Evolutionary conservation across 1,140 invertebrate species (phyloP), one percentile per base, ranked within the genome.

Genomic region (Atta colombica): DNA sequence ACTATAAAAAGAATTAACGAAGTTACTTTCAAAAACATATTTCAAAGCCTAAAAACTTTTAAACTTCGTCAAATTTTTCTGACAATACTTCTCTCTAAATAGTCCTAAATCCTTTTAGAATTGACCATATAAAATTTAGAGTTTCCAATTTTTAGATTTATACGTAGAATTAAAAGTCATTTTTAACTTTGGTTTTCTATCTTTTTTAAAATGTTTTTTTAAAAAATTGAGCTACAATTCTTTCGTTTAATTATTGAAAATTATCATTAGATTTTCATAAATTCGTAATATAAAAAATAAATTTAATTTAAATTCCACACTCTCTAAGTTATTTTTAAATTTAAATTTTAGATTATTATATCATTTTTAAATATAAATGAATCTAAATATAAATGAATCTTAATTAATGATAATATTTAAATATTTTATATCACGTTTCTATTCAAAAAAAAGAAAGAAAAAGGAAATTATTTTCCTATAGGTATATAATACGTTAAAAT

Each of bases 331-430:
- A 65, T 63, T 77, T 77, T 49, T 25, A 35, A 49, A 31, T n/a
- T 77, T 61, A 5, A 60, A 39, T 25, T 77, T 77, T 77, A 61
- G 4, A 39, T 53, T 39, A 58, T 77, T 45, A 55, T 21, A 18
- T 63, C 10, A 63, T 49, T 31, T 1, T 78, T 78, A 63, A 5
- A 49, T 45, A 49, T 77, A 49, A 63, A 10, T 78, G 6, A 31
- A 51, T 51, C 16, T 31, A 14, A 5, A 49, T 45, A 49, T 77
- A 49, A 63, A 10, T 78, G 6, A 31, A 51, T 51, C 16, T 49
- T 18, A 51, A 65, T 77, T 65, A 45, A 28, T 12, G 21, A 16
- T 8, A 49, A 65, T 35, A 58, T 75, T 2, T n/a, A 0, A 21
- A 55, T 1, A 74, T 74, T 53, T 74, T 31, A 55, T 5, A 72